Evolutionary conservation across 2,888 invertebrate genomes (phyloP), one percentile per base, ranked within the genome.

Genomic region (Himalopsyche anomala): DNA sequence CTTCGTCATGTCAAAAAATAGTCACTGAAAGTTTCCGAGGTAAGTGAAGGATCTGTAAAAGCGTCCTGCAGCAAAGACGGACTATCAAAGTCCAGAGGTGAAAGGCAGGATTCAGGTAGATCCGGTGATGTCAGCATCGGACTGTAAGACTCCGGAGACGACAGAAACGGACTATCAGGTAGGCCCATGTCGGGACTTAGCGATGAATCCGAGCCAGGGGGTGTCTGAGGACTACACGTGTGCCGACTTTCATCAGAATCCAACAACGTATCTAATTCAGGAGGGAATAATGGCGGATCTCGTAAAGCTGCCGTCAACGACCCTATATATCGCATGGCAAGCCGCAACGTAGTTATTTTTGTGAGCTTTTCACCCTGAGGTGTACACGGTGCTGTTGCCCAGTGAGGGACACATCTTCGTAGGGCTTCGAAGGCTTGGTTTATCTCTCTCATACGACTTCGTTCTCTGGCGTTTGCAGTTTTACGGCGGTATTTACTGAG

Each of bases 401-500:
- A 94, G 8, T 94, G 93, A 9, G 98, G 98, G 15, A 98, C 96
- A 40, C 96, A 96, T 19, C 94, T 94, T 40, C 97, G 94, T 11
- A 98, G 93, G 2, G 95, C 94, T 90, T 98, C 98, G 91, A 98
- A 98, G 0, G 98, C 98, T 87, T 95, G 94, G 92, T 98, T 98
- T 89, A 98, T 98, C 91, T 98, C 98, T 82, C 96, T 94, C 98
- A 98, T 98, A 85, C 98, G 94, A 89, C 95, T 96, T 54, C 98
- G 92, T 90, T 98, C 98, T 51, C 98, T 92, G 0, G 97, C 97
- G 92, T 98, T 98, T 17, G 98, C 98, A 0, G 97, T 97, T 93
- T 97, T 97, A 89, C 98, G 94, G 42, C 98, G 93, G 92, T 98
- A 98, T 91, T 98, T 98, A 93, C 97, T 97, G 89, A 98, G 94